phyloP scores from a whole-genome alignment of 2,888 invertebrate genomes.

The Deilephila porcellus region DNA sequence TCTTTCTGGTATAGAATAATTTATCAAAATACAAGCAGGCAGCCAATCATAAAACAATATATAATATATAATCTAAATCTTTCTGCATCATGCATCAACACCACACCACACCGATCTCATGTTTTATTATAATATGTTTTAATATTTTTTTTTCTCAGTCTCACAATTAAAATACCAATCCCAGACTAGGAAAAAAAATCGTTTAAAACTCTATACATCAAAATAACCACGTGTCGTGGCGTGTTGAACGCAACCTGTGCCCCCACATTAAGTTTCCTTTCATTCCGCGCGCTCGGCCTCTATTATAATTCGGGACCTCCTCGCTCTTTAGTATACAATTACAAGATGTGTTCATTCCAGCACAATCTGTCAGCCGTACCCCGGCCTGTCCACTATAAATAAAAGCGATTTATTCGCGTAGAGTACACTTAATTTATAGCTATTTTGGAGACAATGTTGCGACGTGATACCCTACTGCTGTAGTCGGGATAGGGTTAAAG shows the following conservation, averaged over 20 bases:
- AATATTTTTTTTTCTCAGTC: too few relatives aligned
- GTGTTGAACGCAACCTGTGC: neutral
- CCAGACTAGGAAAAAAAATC: neutral
- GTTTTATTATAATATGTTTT: too few relatives aligned
- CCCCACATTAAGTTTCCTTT: slow-evolving; percentile 32
- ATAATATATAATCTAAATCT: too few relatives aligned
- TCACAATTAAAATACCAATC: too few relatives aligned
- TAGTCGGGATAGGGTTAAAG: slow-evolving; percentile 18
- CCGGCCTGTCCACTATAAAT: slow-evolving; percentile 67
- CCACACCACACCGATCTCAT: too few relatives aligned
- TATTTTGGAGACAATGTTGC: slow-evolving; percentile 65
- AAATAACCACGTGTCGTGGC: neutral
- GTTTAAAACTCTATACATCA: neutral
- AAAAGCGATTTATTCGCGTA: slow-evolving; percentile 71
- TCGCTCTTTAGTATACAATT: slow-evolving; percentile 68
- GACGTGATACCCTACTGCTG: slow-evolving; percentile 55
- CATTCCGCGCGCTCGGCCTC: slow-evolving; percentile 43
- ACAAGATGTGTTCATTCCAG: slow-evolving; percentile 79
- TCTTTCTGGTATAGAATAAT: too few relatives aligned
- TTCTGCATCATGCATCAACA: too few relatives aligned
- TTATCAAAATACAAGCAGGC: too few relatives aligned
- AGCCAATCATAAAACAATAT: too few relatives aligned
- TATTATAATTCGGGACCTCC: slow-evolving; percentile 78
- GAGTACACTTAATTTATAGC: slow-evolving; percentile 73
- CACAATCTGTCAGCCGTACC: slow-evolving; percentile 72